A percentile compares a stretch with the other conserved stretches of the same genome.
Conservation (phyloP, 1,140 invertebrate genomes). For the Scaptomyza hsui region DNA sequence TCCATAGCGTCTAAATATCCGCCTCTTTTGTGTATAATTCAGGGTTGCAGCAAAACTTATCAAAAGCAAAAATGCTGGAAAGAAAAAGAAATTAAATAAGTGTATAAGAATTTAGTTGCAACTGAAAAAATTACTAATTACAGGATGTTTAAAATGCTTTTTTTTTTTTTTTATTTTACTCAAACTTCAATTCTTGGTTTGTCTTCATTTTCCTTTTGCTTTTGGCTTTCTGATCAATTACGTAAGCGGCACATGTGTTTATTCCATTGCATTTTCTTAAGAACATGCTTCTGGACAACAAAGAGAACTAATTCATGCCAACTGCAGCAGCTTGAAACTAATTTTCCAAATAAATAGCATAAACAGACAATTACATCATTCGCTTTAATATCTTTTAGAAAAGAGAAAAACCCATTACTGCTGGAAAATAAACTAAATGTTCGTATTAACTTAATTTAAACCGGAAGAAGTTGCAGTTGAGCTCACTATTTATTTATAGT, state of each 20-base stretch:
- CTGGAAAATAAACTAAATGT: neutral
- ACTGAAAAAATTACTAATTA: too few species aligned
- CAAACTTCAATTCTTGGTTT: too few species aligned
- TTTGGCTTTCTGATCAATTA: neutral
- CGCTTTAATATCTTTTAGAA: too few species aligned
- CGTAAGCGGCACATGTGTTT: too few species aligned
- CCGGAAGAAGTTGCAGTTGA: neutral
- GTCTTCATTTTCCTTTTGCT: too few species aligned
- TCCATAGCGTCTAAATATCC: constrained; percentile 59
- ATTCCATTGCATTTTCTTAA: neutral
- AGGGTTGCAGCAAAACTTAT: constrained; percentile 1
- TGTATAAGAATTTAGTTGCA: too few species aligned
- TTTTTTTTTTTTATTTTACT: too few species aligned
- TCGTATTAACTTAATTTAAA: neutral
- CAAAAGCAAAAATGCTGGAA: constrained; percentile 12
- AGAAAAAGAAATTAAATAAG: neutral
- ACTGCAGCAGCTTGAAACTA: neutral
- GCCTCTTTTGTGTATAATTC: neutral
- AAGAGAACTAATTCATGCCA: neutral
- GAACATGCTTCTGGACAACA: neutral
- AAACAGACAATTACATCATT: too few species aligned
- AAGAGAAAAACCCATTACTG: too few species aligned
- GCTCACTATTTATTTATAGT: neutral
- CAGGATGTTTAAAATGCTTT: too few species aligned
- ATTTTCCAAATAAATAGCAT: too few species aligned